Evolutionary conservation across 2,797 vertebrate genomes (phyloP).

Genomic region (Lagodon rhomboides): DNA sequence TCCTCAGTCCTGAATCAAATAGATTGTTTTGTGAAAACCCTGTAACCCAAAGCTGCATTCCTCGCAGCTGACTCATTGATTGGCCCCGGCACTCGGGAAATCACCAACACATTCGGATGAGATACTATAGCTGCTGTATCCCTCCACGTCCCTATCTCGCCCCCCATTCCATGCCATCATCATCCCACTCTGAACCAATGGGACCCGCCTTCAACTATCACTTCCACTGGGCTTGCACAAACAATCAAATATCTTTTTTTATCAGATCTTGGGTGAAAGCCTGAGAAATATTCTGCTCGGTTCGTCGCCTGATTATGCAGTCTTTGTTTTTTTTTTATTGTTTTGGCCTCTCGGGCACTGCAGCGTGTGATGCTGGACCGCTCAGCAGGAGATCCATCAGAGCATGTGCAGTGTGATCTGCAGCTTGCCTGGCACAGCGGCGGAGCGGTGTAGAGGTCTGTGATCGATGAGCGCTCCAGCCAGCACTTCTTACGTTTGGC

Average conservation of each 20-base stretch:
- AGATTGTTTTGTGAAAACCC: constrained; percentile 50
- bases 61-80: constrained; percentile 59
- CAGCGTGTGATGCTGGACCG: constrained; percentile 57
- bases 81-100: constrained; percentile 66
- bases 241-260: constrained; percentile 49
- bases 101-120: constrained; percentile 68
- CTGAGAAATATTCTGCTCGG: constrained; percentile 43
- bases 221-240: not conserved
- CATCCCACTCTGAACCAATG: constrained; percentile 9
- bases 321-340: not conserved
- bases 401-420: constrained; percentile 38
- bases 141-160: not conserved
- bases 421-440: constrained; percentile 39
- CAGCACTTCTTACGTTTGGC: constrained; percentile 48
- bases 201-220: constrained; percentile 38
- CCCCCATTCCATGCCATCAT: not conserved
- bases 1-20: constrained; percentile 35
- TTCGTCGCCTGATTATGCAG: constrained; percentile 49
- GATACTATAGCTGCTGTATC: constrained; percentile 3
- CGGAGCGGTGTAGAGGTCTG: constrained; percentile 16
- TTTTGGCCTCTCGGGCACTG: constrained; percentile 6
- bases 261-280: constrained; percentile 6
- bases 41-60: constrained; percentile 44
- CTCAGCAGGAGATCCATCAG: constrained; percentile 50
- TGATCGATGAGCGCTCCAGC: constrained; percentile 46